Evolutionary conservation across 2,113 vertebrate species (phyloP), one percentile per base, ranked within the genome.

Genomic region (Hyla sarda): DNA sequence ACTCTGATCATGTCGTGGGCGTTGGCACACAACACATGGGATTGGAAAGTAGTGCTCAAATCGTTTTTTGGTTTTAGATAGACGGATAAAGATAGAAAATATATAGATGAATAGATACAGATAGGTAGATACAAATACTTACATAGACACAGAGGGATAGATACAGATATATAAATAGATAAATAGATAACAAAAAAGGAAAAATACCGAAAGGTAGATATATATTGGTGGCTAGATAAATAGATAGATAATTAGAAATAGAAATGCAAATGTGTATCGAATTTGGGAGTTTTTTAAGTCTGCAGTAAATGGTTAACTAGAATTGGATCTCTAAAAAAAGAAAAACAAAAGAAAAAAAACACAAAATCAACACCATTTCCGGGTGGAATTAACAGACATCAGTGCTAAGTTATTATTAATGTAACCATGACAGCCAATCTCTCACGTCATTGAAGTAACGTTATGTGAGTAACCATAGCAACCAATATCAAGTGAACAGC

Each of bases 391-490:
- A 85, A 28, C 17, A 77, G 32, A 85, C 83, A 62, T 85, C 83
- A 78, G 45, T 37, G 73, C 47, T 50, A 47, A 78, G 74, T 47
- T 62, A 85, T 85, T 78, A 76, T 85, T 67, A 85, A 85, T 77
- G 83, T 85, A 77, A 77, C 74, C 83, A 77, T 85, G 60, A 67
- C 83, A 85, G 74, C 72, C 54, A 52, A 85, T 85, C 54, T 83
- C 74, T 77, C 73, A 85, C 74, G 83, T 78, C 60, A 78, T 34
- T 19, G 73, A 37, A 85, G 12, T 41, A 85, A 85, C 58, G 45
- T 58, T 67, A 75, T 78, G 73, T 12, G 23, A 45, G 74, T 85
- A 37, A 37, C 83, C 83, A 77, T 85, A 45, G 73, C 41, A 85
- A 85, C 83, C 45, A 4, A 58, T 84, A 84, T 77, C 72, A 78